phyloP scores from a whole-genome alignment of 2,888 invertebrate species.

The Drosophila affinis region DNA sequence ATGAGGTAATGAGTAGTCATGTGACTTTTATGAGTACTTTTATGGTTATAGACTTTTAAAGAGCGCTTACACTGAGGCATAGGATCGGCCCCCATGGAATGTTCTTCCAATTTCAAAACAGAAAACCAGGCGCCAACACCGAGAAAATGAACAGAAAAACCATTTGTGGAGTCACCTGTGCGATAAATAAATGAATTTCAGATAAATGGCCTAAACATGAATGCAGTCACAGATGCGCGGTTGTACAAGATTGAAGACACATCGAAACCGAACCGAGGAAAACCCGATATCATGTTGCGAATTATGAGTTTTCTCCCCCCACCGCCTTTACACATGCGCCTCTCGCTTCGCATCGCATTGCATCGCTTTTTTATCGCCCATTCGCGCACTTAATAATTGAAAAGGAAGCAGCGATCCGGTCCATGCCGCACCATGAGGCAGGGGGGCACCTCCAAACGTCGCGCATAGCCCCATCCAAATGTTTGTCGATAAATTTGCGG shows the following conservation, averaged over 20 bases:
- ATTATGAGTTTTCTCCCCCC: constrained; percentile 58
- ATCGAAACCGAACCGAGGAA: constrained; percentile 12
- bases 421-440: constrained; percentile 31
- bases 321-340: constrained; percentile 39
- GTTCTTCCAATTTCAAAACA: constrained; percentile 3
- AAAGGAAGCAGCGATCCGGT: constrained; percentile 80
- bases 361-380: constrained; percentile 69
- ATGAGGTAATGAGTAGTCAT: constrained; percentile 35
- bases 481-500: constrained; percentile 81
- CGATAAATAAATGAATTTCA: constrained; percentile 45
- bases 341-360: constrained; percentile 13
- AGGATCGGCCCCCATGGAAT: not conserved
- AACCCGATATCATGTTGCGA: constrained; percentile 60
- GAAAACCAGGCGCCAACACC: constrained; percentile 8
- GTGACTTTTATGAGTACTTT: constrained; percentile 3
- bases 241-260: constrained; percentile 66
- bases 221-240: constrained; percentile 69
- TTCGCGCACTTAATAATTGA: constrained; percentile 82
- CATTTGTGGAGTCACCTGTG: constrained; percentile 63
- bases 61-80: not conserved
- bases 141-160: constrained; percentile 22
- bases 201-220: constrained; percentile 66
- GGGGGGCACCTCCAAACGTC: constrained; percentile 23
- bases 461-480: constrained; percentile 64
- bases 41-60: not conserved